Percentiles rank a stretch among this genome's conserved stretches.
Evolutionary conservation across 2,888 invertebrate species (phyloP).

Genomic region (Tetragonisca angustula): DNA sequence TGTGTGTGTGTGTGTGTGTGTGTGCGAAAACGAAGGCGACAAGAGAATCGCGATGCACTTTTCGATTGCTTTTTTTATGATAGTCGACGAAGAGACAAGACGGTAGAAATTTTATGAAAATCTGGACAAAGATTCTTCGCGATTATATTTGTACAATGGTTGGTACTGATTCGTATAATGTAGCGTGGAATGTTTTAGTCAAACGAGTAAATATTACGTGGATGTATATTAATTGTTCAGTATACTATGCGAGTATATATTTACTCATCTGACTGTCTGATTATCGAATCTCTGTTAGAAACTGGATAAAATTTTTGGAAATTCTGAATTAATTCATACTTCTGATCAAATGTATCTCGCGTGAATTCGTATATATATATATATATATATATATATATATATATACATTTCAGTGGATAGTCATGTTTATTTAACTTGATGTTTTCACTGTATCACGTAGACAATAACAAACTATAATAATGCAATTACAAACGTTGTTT

Average conservation of each 20-base stretch:
- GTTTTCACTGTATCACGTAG: not conserved
- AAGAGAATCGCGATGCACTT: not conserved
- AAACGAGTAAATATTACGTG: too few species aligned
- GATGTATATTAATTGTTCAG: not conserved
- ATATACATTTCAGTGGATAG: not conserved
- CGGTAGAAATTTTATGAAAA: slow-evolving; percentile 1
- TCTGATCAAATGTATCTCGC: not conserved
- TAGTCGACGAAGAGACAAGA: slow-evolving; percentile 1
- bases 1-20: not conserved
- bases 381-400: not conserved
- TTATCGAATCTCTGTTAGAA: not conserved
- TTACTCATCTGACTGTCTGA: too few species aligned
- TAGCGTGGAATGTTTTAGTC: too few species aligned
- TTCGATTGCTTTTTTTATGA: not conserved
- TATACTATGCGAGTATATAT: too few species aligned
- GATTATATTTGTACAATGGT: not conserved
- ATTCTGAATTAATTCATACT: not conserved
- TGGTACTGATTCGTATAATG: not conserved
- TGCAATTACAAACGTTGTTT: too few species aligned
- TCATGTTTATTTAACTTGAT: not conserved
- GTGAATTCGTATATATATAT: not conserved
- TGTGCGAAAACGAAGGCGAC: not conserved
- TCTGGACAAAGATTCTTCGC: not conserved
- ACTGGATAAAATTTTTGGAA: not conserved
- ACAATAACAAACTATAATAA: too few species aligned